These are phyloP conservation scores for Zonitis immaculata DNA, from an alignment of 2,888 invertebrate genomes.

Conservation along the genomic window DNA sequence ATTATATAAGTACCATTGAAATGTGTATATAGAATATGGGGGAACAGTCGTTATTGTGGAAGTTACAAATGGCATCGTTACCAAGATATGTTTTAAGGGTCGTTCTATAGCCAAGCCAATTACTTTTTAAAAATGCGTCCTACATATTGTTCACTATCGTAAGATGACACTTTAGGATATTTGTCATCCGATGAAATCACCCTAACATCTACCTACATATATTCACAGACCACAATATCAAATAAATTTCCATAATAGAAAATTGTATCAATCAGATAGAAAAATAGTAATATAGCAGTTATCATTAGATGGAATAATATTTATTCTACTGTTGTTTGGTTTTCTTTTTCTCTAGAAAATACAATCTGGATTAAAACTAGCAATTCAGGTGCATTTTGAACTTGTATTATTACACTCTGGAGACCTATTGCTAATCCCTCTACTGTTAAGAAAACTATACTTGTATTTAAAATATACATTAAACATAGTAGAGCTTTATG, in stretches of 20 bases:
- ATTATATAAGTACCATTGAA: conserved; percentile 23
- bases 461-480: neutral
- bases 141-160: conserved; percentile 18
- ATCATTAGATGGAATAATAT: too few relatives aligned
- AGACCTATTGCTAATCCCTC: conserved; percentile 15
- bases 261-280: too few relatives aligned
- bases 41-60: conserved; percentile 27
- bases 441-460: conserved; percentile 16
- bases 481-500: neutral
- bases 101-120: conserved; percentile 30
- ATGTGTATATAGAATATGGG: conserved; percentile 29
- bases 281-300: too few relatives aligned
- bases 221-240: neutral
- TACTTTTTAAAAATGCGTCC: conserved; percentile 32
- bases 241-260: too few relatives aligned
- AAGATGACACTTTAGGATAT: conserved; percentile 35
- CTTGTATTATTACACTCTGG: conserved; percentile 11
- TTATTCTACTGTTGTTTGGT: neutral
- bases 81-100: conserved; percentile 32
- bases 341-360: neutral
- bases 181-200: conserved; percentile 29
- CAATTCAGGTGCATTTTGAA: conserved; percentile 17
- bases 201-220: neutral
- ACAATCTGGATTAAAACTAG: conserved; percentile 11
- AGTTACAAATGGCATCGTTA: conserved; percentile 39